These are phyloP conservation scores for Phlogophora meticulosa DNA, from an alignment of 2,888 invertebrate genomes.

Conservation along the genomic window DNA sequence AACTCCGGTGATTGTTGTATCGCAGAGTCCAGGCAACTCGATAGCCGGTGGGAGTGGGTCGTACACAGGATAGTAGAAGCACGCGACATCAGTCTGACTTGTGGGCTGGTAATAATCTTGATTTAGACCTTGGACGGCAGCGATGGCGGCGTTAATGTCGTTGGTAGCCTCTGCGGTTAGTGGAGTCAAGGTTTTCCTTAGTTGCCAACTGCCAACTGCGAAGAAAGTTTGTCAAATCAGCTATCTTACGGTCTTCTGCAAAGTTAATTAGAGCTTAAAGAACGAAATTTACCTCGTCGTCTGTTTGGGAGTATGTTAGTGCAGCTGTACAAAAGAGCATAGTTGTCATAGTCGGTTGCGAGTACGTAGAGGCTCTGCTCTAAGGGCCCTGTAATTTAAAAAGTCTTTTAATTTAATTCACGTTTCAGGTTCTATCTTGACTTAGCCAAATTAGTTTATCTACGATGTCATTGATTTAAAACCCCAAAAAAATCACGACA, in stretches of 20 bases:
- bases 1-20: conserved; percentile 75
- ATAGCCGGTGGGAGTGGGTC: conserved; percentile 67
- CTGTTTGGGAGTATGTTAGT: conserved; percentile 72
- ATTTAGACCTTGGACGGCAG: conserved; percentile 78
- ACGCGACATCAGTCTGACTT: conserved; percentile 79
- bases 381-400: conserved; percentile 53
- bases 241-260: not conserved
- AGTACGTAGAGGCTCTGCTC: conserved; percentile 76
- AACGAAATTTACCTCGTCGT: conserved; percentile 77
- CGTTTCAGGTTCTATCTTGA: too few species aligned
- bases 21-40: conserved; percentile 83
- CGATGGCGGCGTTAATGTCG: conserved; percentile 71
- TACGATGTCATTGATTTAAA: not conserved
- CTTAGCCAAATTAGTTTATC: too few species aligned
- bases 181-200: conserved; percentile 73
- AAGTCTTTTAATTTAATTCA: too few species aligned
- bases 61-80: conserved; percentile 76
- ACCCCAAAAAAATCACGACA: too few species aligned
- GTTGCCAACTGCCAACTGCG: conserved; percentile 85
- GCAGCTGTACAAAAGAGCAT: conserved; percentile 83
- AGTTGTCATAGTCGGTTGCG: conserved; percentile 81
- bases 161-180: conserved; percentile 67
- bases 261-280: not conserved
- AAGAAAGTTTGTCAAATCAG: conserved; percentile 14
- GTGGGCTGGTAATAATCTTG: conserved; percentile 77